phyloP scores from a whole-genome alignment of 2,888 invertebrate species.

The Nomada hirtipes region DNA sequence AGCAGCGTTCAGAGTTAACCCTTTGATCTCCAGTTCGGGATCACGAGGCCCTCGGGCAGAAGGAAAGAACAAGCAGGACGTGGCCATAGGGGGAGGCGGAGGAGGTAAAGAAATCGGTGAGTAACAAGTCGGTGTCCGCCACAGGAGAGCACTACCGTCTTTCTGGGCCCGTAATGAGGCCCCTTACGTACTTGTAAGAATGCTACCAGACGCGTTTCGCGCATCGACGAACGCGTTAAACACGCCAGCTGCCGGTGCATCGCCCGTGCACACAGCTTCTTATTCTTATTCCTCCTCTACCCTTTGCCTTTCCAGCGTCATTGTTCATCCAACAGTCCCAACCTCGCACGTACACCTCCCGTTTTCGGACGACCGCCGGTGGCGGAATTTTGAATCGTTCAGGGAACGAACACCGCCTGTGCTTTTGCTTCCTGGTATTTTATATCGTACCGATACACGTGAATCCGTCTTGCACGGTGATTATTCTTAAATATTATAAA shows the following conservation, averaged over 20 bases:
- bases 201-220: slow-evolving; percentile 79
- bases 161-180: slow-evolving; percentile 74
- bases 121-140: slow-evolving; percentile 37
- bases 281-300: slow-evolving; percentile 38
- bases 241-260: slow-evolving; percentile 74
- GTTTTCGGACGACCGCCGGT: slow-evolving; percentile 43
- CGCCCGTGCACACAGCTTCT: slow-evolving; percentile 54
- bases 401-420: background rate
- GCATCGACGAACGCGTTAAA: slow-evolving; percentile 77
- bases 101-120: slow-evolving; percentile 45
- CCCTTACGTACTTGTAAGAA: slow-evolving; percentile 75
- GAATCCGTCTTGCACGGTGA: slow-evolving; percentile 13
- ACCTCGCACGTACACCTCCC: slow-evolving; percentile 13
- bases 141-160: slow-evolving; percentile 66
- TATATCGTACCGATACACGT: slow-evolving; percentile 11
- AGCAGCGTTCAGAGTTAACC: slow-evolving; percentile 2
- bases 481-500: background rate
- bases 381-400: slow-evolving; percentile 35
- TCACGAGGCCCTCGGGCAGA: slow-evolving; percentile 15
- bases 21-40: slow-evolving; percentile 12
- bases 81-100: slow-evolving; percentile 7
- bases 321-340: slow-evolving; percentile 40
- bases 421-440: slow-evolving; percentile 2
- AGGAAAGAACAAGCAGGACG: slow-evolving; percentile 15
- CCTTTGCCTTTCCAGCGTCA: slow-evolving; percentile 34